Evolutionary conservation across 2,797 vertebrate species (phyloP), one percentile per base, ranked within the genome.

Genomic region (Acropternis orthonyx): DNA sequence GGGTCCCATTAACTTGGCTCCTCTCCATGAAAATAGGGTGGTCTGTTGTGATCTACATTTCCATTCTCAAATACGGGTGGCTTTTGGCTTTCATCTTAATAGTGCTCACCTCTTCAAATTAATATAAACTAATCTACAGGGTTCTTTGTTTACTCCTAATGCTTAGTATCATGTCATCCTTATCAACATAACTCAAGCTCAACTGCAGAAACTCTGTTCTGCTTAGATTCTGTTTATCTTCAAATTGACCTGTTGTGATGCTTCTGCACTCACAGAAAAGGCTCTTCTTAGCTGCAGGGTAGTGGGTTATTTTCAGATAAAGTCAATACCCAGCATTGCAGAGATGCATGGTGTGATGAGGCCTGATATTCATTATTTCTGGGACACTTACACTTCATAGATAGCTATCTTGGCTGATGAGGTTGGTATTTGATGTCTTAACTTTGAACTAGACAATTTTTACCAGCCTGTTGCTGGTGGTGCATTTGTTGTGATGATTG

Each of bases 1-100:
- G 20, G 20, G 13, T 56, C n/a, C 17, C 7, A 4, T 43, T 73
- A 5, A 14, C 1, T 0, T 73, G 3, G 1, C 2, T 0, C 14
- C 14, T 34, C 21, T 78, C 26, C 6, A 2, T 78, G 28, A 49
- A 78, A 85, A 80, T 16, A 18, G 5, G 36, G 30, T 41, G 18
- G 3, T 59, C 39, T 88, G 8, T 74, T 93, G 14, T 63, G 65
- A 77, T 52, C 37, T 6, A 6, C 3, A 1, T 75, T 90, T 85
- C 27, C 36, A 0, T 2, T 80, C 46, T 22, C 78, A 67, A 43
- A 68, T 66, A 24, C n/a, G 69, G 22, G 30, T 56, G 26, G 20
- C 22, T 87, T 68, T 89, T 76, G 56, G 26, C 51, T 59, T 91
- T 32, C 30, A 19, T 49, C 12, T 23, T 20, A 6, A 61, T 69